Base-by-base conservation (phyloP, 2,113 vertebrate species). In the Arothron firmamentum region DNA sequence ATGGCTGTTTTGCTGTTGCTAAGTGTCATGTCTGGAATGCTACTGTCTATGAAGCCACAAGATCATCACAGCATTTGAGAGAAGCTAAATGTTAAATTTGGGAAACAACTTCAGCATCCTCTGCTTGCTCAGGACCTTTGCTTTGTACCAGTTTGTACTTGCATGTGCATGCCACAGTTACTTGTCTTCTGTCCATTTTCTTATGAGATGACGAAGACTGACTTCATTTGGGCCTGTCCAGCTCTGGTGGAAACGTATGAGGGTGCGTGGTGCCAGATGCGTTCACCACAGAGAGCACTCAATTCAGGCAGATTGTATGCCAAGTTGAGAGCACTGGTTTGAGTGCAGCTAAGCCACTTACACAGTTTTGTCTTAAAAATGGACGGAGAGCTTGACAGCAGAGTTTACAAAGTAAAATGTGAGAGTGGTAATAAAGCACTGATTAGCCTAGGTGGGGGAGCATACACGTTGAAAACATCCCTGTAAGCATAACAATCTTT, bases 201-300 rank as follows among this genome's bases (percentile, higher is more conserved):
- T 38, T 9, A 38, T 12, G 34, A 38, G 34, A 38, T 12, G 34
- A 38, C 34, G 10, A 38, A 4, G 23, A 11, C 12, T 66, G 70
- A 52, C 18, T 74, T 70, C 1, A 63, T 72, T 58, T 48, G 56
- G 53, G 42, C 45, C 54, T 16, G 11, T 64, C 60, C 61, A 48
- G 60, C 47, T 72, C 48, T 28, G 58, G 46, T 82, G 72, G 62
- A 83, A 83, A 72, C 59, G n/a, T 54, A 69, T 57, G 47, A 47
- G 21, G 34, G 41, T 67, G 48, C 6, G 7, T 45, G 21, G n/a
- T 70, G 3, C 57, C 43, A 65, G 34, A 31, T 16, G 59, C 59
- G 5, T 41, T 52, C 31, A 19, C 56, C 18, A 47, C 17, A 52
- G 56, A 79, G 61, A 41, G 56, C 60, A 77, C 62, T 77, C 42